These are phyloP conservation scores for Pontoporia blainvillei DNA, from an alignment of 2,113 vertebrate genomes.

Conservation along the genomic window DNA sequence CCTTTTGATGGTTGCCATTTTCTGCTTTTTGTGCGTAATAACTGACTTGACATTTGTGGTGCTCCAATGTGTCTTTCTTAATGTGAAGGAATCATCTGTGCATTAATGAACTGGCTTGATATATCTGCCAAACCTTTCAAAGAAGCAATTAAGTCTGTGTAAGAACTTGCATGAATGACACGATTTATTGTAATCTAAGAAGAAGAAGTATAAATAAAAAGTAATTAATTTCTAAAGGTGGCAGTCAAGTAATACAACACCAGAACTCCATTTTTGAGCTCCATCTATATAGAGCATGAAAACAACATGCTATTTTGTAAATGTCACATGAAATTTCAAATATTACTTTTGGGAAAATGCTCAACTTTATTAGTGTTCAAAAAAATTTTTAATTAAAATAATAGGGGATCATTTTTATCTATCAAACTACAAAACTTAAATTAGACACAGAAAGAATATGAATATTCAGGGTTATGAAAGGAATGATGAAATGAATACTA, in stretches of 20 bases:
- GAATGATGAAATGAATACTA: background rate
- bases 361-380: background rate
- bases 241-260: conserved; percentile 23
- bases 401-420: background rate
- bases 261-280: background rate
- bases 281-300: background rate
- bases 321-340: conserved; percentile 37
- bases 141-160: conserved; percentile 60
- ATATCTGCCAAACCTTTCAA: conserved; percentile 69
- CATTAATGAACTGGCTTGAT: conserved; percentile 68
- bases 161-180: conserved; percentile 54
- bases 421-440: conserved; percentile 28
- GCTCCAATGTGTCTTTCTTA: conserved; percentile 60
- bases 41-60: conserved; percentile 56
- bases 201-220: conserved; percentile 65
- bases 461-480: background rate
- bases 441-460: background rate
- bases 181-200: conserved; percentile 63
- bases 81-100: conserved; percentile 64
- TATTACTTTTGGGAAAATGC: conserved; percentile 20
- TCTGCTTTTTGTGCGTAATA: conserved; percentile 63
- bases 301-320: conserved; percentile 19
- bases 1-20: conserved; percentile 60
- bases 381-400: background rate
- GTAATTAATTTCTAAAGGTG: conserved; percentile 70